A percentile compares a stretch with the other conserved stretches of the same genome.
These are phyloP conservation scores for Calameuta idolon DNA, from an alignment of 2,888 invertebrate genomes.

Conservation along the genomic window DNA sequence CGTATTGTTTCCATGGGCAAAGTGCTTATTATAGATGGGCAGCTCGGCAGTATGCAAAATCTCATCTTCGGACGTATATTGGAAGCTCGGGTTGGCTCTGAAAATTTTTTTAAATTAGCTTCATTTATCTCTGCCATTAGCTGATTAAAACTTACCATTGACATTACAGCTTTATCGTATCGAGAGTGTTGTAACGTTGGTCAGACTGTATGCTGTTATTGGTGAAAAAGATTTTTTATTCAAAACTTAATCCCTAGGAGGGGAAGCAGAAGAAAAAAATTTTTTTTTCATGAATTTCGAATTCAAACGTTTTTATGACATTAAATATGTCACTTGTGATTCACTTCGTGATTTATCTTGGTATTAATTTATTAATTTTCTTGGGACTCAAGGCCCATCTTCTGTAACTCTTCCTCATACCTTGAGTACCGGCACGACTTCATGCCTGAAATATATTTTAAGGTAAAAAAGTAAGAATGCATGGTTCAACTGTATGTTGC, in stretches of 20 bases:
- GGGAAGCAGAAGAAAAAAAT: not conserved
- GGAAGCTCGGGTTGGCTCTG: not conserved
- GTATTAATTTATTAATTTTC: not conserved
- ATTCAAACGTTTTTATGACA: not conserved
- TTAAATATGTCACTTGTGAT: not conserved
- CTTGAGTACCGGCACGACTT: not conserved
- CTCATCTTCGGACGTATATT: not conserved
- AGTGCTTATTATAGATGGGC: slow-evolving; percentile 60
- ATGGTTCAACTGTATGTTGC: not conserved
- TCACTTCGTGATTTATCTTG: not conserved
- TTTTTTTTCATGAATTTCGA: not conserved
- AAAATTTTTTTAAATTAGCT: not conserved
- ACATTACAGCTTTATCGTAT: not conserved
- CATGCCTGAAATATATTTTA: not conserved
- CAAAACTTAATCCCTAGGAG: not conserved
- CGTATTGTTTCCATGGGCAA: slow-evolving; percentile 60
- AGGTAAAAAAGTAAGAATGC: not conserved
- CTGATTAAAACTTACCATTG: not conserved
- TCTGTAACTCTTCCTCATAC: not conserved
- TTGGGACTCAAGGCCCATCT: not conserved
- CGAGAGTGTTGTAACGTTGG: not conserved
- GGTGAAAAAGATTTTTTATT: not conserved
- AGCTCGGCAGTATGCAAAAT: not conserved
- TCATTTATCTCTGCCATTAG: not conserved
- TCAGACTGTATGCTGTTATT: not conserved